phyloP scores from a whole-genome alignment of 2,888 invertebrate species.

The Brachylomia viminalis region DNA sequence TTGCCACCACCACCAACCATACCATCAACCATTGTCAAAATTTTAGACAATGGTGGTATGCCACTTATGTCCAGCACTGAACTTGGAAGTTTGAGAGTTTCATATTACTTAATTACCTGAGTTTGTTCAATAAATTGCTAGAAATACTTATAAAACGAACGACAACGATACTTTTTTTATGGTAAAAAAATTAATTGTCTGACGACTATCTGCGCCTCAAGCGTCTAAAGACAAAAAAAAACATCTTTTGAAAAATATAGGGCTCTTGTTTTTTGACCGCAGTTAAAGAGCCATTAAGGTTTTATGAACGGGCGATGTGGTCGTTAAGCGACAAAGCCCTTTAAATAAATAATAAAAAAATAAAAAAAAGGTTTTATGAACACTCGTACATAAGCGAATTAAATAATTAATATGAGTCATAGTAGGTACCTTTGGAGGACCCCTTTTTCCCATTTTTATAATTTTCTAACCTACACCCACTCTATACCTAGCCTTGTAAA shows the following conservation, averaged over 20 bases:
- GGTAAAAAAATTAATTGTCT: conserved; percentile 12
- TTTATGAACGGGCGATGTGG: no score
- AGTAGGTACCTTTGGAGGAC: not conserved
- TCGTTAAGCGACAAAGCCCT: no score
- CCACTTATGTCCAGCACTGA: not conserved
- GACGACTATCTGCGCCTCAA: conserved; percentile 6
- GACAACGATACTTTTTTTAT: not conserved
- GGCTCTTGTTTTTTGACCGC: not conserved
- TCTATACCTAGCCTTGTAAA: not conserved
- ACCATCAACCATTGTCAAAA: no score
- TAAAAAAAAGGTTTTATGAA: conserved; percentile 11
- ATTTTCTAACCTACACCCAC: not conserved
- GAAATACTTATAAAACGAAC: conserved; percentile 6
- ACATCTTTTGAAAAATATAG: not conserved
- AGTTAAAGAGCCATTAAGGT: conserved; percentile 1
- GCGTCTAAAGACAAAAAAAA: not conserved
- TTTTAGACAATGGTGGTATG: not conserved
- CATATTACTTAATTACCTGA: not conserved
- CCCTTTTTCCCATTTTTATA: not conserved
- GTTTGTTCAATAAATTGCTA: not conserved
- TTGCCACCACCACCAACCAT: no score
- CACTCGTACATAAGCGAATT: not conserved
- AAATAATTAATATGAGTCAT: conserved; percentile 9
- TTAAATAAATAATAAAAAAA: no score
- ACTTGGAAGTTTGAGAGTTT: not conserved